Evolutionary conservation across 1,140 invertebrate genomes (phyloP).

Genomic region (Drosophila mojavensis): DNA sequence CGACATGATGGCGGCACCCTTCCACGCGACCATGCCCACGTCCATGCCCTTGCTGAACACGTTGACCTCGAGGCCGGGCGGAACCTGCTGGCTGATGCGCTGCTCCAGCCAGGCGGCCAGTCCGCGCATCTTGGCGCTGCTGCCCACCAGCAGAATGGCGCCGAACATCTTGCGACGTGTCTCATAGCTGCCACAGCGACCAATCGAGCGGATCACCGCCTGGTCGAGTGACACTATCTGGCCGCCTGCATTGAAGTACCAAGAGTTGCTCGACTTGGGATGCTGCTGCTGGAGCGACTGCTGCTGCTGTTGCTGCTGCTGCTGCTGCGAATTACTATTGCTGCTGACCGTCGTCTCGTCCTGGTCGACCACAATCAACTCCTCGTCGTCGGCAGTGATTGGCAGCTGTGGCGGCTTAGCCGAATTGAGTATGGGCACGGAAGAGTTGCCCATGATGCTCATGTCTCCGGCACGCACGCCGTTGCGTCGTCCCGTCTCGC

Average conservation of each 20-base stretch:
- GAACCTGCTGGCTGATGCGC: conserved; percentile 87
- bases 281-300: conserved; percentile 27
- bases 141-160: conserved; percentile 95
- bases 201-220: conserved; percentile 95
- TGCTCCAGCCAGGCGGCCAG: conserved; percentile 95
- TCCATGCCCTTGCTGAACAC: conserved; percentile 92
- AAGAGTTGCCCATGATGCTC: conserved; percentile 75
- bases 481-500: conserved; percentile 89
- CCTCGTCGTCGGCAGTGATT: conserved; percentile 87
- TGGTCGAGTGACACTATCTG: conserved; percentile 95
- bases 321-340: conserved; percentile 51
- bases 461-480: conserved; percentile 87
- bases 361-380: conserved; percentile 92
- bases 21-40: conserved; percentile 95
- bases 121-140: conserved; percentile 94
- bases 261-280: conserved; percentile 86
- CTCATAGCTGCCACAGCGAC: conserved; percentile 94
- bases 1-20: conserved; percentile 96
- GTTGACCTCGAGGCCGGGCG: conserved; percentile 66
- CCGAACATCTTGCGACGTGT: conserved; percentile 97
- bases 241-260: conserved; percentile 88
- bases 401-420: conserved; percentile 28
- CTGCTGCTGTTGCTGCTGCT: conserved; percentile 40
- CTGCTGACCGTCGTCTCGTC: conserved; percentile 85
- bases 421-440: conserved; percentile 43